Conservation (phyloP, 2,888 invertebrate genomes). For the Sarcophaga caerulescens region DNA sequence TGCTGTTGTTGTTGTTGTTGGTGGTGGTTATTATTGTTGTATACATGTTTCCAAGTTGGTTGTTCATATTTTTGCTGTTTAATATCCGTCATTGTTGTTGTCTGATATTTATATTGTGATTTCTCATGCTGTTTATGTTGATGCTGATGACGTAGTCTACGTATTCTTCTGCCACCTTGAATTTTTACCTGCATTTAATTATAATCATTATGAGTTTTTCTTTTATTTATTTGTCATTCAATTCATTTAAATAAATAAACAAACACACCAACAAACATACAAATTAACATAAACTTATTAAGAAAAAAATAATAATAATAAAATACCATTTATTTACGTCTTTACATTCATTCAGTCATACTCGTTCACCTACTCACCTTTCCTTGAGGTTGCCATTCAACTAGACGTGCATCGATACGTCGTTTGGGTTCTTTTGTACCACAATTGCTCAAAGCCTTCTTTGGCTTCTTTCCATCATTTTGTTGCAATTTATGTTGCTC, state of each 20-base stretch:
- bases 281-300: constrained; percentile 28
- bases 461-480: constrained; percentile 80
- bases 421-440: constrained; percentile 83
- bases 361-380: constrained; percentile 73
- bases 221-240: constrained; percentile 41
- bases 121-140: constrained; percentile 45
- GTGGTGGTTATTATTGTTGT: constrained; percentile 30
- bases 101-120: constrained; percentile 71
- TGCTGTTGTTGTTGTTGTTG: constrained; percentile 68
- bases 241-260: constrained; percentile 25
- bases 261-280: neutral
- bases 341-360: neutral
- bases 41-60: constrained; percentile 6
- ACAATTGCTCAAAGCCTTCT: constrained; percentile 81
- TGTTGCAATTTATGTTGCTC: constrained; percentile 73
- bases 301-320: neutral
- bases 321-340: neutral
- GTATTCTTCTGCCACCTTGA: constrained; percentile 80
- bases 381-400: constrained; percentile 84
- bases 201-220: constrained; percentile 19
- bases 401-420: constrained; percentile 82
- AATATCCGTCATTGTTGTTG: constrained; percentile 60
- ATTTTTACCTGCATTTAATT: constrained; percentile 77
- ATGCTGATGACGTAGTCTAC: constrained; percentile 76
- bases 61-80: constrained; percentile 60